These are phyloP conservation scores for Syngnathoides biaculeatus DNA, from an alignment of 2,113 vertebrate genomes.

Conservation along the genomic window DNA sequence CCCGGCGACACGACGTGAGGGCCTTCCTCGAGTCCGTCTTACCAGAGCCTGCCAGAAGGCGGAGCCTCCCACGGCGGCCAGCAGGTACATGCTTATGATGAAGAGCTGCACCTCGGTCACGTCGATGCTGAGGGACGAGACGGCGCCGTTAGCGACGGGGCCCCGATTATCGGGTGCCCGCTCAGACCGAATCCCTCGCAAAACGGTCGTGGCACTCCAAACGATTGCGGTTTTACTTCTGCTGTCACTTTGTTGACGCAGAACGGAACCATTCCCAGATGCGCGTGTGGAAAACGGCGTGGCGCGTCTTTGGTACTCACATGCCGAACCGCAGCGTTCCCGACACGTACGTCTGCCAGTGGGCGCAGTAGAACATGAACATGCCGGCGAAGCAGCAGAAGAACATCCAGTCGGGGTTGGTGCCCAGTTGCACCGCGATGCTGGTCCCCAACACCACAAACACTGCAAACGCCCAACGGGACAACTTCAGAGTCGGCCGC, in stretches of 20 bases:
- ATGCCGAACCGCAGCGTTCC: constrained; percentile 95
- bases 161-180: too few relatives aligned
- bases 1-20: neutral
- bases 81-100: constrained; percentile 98
- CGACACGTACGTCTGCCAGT: constrained; percentile 98
- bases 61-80: constrained; percentile 97
- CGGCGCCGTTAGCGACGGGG: neutral
- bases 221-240: too few relatives aligned
- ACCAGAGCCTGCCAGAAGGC: constrained; percentile 98
- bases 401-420: constrained; percentile 99
- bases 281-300: neutral
- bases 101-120: constrained; percentile 99
- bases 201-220: too few relatives aligned
- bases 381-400: constrained; percentile 98
- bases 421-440: constrained; percentile 94
- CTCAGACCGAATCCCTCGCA: too few relatives aligned
- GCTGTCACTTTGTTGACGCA: too few relatives aligned
- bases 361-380: constrained; percentile 99
- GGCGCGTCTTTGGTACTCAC: constrained; percentile 79
- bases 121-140: constrained; percentile 91
- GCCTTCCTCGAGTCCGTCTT: constrained; percentile 60
- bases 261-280: too few relatives aligned
- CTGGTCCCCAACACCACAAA: constrained; percentile 97
- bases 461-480: constrained; percentile 71
- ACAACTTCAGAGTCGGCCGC: neutral